Evolutionary conservation across 2,888 invertebrate genomes (phyloP).

Genomic region (Gymnocheta viridis): DNA sequence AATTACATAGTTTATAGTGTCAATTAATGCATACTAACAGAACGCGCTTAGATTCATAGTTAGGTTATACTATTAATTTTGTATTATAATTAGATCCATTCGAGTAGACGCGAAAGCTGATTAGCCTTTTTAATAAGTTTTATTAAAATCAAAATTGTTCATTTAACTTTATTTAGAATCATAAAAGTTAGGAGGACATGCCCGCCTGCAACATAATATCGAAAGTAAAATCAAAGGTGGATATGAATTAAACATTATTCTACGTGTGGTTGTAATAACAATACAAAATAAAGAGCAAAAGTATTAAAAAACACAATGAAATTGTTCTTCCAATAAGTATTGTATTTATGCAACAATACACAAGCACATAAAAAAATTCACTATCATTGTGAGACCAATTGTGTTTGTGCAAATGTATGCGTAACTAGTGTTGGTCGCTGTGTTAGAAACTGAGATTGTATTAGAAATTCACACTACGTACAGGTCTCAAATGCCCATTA

Average conservation of each 20-base stretch:
- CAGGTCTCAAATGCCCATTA: conserved; percentile 51
- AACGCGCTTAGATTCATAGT: too few relatives aligned
- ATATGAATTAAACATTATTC: not conserved
- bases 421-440: conserved; percentile 17
- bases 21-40: too few relatives aligned
- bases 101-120: too few relatives aligned
- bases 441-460: conserved; percentile 52
- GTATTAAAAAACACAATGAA: conserved; percentile 8
- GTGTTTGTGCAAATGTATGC: not conserved
- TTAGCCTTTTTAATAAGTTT: too few relatives aligned
- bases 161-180: too few relatives aligned
- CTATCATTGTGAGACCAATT: not conserved
- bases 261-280: conserved; percentile 1
- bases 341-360: conserved; percentile 25
- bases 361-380: not conserved
- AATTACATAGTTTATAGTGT: too few relatives aligned
- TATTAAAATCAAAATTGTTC: too few relatives aligned
- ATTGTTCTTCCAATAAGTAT: conserved; percentile 4
- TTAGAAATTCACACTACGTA: conserved; percentile 37
- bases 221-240: conserved; percentile 32
- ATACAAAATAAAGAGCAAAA: conserved; percentile 21
- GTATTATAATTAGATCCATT: too few relatives aligned
- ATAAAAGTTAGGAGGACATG: too few relatives aligned
- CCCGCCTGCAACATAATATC: not conserved
- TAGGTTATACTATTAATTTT: too few relatives aligned